A percentile compares a stretch with the other conserved stretches of the same genome.
These are phyloP conservation scores for Troglohyphantes excavatus DNA, from an alignment of 2,888 invertebrate species.

Conservation along the genomic window DNA sequence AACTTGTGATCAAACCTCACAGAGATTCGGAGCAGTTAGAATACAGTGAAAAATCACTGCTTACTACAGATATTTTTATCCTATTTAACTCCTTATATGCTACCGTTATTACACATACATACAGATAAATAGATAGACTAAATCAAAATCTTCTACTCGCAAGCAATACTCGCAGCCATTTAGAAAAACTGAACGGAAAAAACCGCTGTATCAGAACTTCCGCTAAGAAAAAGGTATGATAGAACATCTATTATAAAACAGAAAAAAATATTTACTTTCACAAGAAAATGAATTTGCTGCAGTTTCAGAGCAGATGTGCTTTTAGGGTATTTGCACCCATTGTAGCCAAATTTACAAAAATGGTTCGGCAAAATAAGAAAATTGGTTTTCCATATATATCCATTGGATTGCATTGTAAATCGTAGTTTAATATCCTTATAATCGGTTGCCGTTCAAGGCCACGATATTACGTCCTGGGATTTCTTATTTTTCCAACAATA, in stretches of 20 bases:
- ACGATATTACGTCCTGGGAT: no score
- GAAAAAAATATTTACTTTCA: slow-evolving; percentile 7
- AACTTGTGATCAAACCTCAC: slow-evolving; percentile 53
- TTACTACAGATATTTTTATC: slow-evolving; percentile 42
- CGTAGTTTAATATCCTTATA: no score
- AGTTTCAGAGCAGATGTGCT: slow-evolving; percentile 38
- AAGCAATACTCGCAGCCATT: slow-evolving; percentile 15
- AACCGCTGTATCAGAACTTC: slow-evolving; percentile 17
- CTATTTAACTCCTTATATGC: slow-evolving; percentile 35
- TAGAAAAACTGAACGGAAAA: slow-evolving; percentile 12
- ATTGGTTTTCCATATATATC: no score
- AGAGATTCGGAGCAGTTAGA: slow-evolving; percentile 15
- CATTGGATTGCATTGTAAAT: no score
- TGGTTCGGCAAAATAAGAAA: no score
- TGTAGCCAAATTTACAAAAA: no score
- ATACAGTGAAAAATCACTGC: slow-evolving; percentile 37
- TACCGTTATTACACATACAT: slow-evolving; percentile 38
- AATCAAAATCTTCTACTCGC: slow-evolving; percentile 27
- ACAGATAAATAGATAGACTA: slow-evolving; percentile 37
- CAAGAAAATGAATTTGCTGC: slow-evolving; percentile 45
- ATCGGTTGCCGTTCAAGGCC: no score
- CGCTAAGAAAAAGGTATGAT: slow-evolving; percentile 1
- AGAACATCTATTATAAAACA: slow-evolving; percentile 41
- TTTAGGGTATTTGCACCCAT: no score
- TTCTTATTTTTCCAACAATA: no score